Base-by-base conservation (phyloP, 2,888 invertebrate species). In the Drosophila austrosaltans region DNA sequence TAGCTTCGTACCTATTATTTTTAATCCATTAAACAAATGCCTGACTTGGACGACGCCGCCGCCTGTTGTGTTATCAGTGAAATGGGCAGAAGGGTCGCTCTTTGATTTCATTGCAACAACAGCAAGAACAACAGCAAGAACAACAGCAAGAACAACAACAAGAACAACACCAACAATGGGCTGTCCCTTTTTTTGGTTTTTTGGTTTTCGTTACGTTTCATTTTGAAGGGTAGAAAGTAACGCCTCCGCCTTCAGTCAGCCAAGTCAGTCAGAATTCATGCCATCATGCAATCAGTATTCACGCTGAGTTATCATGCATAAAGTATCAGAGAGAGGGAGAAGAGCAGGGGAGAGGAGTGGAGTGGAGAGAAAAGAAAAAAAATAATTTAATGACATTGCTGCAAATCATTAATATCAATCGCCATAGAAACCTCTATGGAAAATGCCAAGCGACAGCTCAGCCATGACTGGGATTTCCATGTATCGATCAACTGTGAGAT, bases 381-480 rank as follows among this genome's bases (percentile, higher is more conserved):
- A 73, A 82, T 81, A 79, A 79, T 81, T 82, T 80, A 89, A 89
- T 89, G 83, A 74, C 82, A 78, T 77, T 68, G 68, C 79, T 76
- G 84, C 75, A 54, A 90, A 88, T 90, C 87, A 90, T 90, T 90
- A 90, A 90, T 89, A 90, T 86, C 89, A 81, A 84, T 87, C 82
- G 77, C 72, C 76, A 74, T 63, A 48, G 63, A 75, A 54, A 68
- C 61, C 44, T 39, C 69, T 60, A 67, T 67, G 54, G 22, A 60
- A 39, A 53, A 66, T 40, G 32, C 64, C 53, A 63, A 40, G 12
- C 25, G 5, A 32, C 16, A 42, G 25, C 60, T 61, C 61, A 32
- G 53, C 53, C 48, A 54, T 63, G 54, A 39, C 57, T 48, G n/a
- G 20, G 61, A 63, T 28, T 48, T 32, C 57, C 53, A 58, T 53